A percentile compares a stretch with the other conserved stretches of the same genome.
phyloP scores from a whole-genome alignment of 2,797 vertebrate genomes.

The Betta splendens region DNA sequence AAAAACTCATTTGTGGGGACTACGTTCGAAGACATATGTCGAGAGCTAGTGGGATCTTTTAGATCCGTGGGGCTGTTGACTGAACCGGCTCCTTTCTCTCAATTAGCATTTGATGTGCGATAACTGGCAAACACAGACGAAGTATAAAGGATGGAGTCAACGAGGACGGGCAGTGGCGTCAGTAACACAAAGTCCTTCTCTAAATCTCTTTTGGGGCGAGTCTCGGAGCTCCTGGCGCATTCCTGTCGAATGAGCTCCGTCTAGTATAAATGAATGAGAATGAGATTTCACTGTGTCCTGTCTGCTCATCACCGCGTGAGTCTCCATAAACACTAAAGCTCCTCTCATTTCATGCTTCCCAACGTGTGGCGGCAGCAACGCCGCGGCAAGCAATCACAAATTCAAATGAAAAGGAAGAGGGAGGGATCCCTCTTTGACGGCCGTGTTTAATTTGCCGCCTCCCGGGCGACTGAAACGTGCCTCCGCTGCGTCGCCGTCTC shows the following conservation, averaged over 20 bases:
- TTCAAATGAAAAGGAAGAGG: conserved; percentile 69
- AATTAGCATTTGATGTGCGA: conserved; percentile 55
- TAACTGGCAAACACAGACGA: conserved; percentile 35
- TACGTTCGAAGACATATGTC: conserved; percentile 64
- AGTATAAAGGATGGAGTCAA: conserved; percentile 35
- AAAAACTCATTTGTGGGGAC: conserved; percentile 66
- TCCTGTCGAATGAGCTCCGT: conserved; percentile 56
- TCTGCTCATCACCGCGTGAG: conserved; percentile 58
- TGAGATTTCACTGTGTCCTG: conserved; percentile 64
- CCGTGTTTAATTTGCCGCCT: conserved; percentile 75
- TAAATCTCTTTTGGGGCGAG: conserved; percentile 15
- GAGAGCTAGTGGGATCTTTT: conserved; percentile 53
- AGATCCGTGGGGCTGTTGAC: conserved; percentile 62
- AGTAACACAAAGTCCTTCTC: conserved; percentile 19
- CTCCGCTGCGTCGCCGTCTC: conserved; percentile 55
- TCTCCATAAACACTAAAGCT: conserved; percentile 63
- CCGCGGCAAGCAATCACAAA: conserved; percentile 64
- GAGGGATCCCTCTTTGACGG: conserved; percentile 57
- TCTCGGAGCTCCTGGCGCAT: conserved; percentile 38
- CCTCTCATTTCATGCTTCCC: conserved; percentile 74
- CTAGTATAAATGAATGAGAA: conserved; percentile 62
- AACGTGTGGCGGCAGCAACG: conserved; percentile 62
- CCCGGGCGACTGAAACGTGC: conserved; percentile 61
- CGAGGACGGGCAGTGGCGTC: conserved; percentile 22
- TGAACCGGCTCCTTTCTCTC: conserved; percentile 41